Percentiles rank a stretch among this genome's conserved stretches.
Conservation (phyloP, 1,140 invertebrate species). For the Rhagoletis zephyria region DNA sequence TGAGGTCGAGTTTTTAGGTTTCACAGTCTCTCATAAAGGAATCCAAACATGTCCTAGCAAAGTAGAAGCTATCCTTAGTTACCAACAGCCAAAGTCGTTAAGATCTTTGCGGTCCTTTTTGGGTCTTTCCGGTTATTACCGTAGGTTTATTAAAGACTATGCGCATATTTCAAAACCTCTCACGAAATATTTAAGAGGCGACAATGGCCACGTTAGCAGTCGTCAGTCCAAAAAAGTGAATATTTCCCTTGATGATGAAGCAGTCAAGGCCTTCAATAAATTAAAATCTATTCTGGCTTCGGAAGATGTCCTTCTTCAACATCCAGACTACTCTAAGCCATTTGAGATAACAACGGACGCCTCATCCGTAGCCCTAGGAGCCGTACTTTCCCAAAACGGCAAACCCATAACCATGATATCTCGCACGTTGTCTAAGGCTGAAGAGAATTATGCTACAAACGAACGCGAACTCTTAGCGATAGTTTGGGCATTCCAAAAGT, state of each 20-base stretch:
- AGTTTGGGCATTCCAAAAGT: constrained; percentile 53
- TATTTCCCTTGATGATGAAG: constrained; percentile 48
- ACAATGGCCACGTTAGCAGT: no score
- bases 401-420: neutral
- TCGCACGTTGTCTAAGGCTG: constrained; percentile 42
- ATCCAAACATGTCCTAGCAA: constrained; percentile 32
- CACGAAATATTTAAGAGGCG: no score
- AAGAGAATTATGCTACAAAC: constrained; percentile 54
- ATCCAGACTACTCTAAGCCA: constrained; percentile 13
- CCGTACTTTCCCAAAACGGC: no score
- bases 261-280: constrained; percentile 53
- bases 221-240: no score
- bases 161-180: no score
- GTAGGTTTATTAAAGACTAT: neutral
- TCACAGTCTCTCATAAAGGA: constrained; percentile 9
- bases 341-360: no score
- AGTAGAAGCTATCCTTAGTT: constrained; percentile 29
- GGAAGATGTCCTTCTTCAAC: constrained; percentile 20
- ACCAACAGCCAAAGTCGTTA: neutral
- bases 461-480: constrained; percentile 55
- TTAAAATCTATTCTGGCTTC: constrained; percentile 50
- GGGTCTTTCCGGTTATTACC: neutral
- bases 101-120: no score
- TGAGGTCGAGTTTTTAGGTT: constrained; percentile 55
- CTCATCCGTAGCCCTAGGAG: no score